Base-by-base conservation (phyloP, 2,113 vertebrate genomes). In the Actinemys pallida region DNA sequence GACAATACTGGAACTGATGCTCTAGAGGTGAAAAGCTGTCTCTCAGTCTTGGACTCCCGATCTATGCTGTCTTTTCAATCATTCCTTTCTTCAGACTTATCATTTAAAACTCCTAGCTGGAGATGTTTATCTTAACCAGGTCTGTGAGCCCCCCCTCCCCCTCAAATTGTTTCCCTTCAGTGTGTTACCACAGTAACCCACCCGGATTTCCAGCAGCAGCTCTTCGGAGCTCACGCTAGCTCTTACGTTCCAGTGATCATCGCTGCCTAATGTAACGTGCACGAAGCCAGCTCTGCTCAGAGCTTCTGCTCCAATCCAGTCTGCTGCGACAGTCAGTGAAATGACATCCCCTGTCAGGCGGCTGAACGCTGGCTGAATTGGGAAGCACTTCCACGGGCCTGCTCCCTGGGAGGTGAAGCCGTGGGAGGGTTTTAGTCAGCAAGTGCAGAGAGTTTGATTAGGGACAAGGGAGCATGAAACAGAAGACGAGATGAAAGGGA, bases 141-240 rank as follows among this genome's bases (percentile, higher is more conserved):
- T 39, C 56, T 7, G 56, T 24, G 27, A 53, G 54, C 17, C 12
- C 72, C 72, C 8, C 42, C 39, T 14, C 31, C 59, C 35, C 65
- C 65, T n/a, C 72, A 14, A 29, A 8, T 56, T 39, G 45, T 25
- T 72, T 92, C 19, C 20, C 90, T 91, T 47, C 56, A 3, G 49
- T 20, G 22, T 47, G 90, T 88, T 92, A 83, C 90, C 90, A 87
- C 90, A 88, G 85, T 88, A 92, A 92, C 90, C 86, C 47, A 57
- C 10, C 12, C 31, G 86, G 81, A 78, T 87, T 87, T 87, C 69
- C 90, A 53, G 8, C 47, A 9, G 49, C 69, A 42, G 54, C 85
- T 57, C 65, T 83, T 59, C 45, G 52, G 81, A 78, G 90, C 90
- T 35, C 56, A 22, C 10, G 35, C 75, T 5, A 24, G 45, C 47